Evolutionary conservation across 2,888 invertebrate genomes (phyloP), one percentile per base, ranked within the genome.

Genomic region (Lasioglossum figueresi): DNA sequence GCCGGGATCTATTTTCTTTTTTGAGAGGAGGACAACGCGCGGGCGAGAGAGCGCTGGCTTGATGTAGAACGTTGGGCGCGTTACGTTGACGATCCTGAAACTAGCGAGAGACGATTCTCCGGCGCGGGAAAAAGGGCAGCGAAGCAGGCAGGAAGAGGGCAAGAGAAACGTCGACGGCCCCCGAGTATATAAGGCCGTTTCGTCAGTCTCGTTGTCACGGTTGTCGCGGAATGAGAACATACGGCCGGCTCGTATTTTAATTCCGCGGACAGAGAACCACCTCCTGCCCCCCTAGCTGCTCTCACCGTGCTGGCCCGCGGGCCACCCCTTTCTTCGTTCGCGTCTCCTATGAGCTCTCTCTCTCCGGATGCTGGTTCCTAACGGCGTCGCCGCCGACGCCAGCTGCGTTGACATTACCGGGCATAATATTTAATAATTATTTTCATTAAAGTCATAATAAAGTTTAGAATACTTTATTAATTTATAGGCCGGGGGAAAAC

Each of bases 391-490:
- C 86, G 85, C 84, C 52, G 87, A 87, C 88, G 86, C 87, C 82
- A 88, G 78, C 84, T 83, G 88, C 89, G 92, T 93, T 93, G 94
- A 94, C 93, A 94, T 92, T 93, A 92, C 92, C 70, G 91, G 89
- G 94, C 93, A 94, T 94, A 94, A 95, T 95, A 95, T 95, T 95
- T 95, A 95, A 95, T 95, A 95, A 95, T 95, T 95, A 95, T 95
- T 94, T 94, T 94, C 94, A 95, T 95, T 95, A 95, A 94, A 95
- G 94, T 94, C 94, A 93, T 94, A 94, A 94, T 94, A 94, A 95
- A 94, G 94, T 95, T 95, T 93, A 92, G 94, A 92, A 94, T 95
- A 94, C 95, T 94, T 94, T 94, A 95, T 95, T 95, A 95, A 95
- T 95, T 95, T 95, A 95, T 95, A 94, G 94, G 93, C 91, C 92